phyloP scores from a whole-genome alignment of 2,888 invertebrate species.

The Scrobipalpa atriplicella region DNA sequence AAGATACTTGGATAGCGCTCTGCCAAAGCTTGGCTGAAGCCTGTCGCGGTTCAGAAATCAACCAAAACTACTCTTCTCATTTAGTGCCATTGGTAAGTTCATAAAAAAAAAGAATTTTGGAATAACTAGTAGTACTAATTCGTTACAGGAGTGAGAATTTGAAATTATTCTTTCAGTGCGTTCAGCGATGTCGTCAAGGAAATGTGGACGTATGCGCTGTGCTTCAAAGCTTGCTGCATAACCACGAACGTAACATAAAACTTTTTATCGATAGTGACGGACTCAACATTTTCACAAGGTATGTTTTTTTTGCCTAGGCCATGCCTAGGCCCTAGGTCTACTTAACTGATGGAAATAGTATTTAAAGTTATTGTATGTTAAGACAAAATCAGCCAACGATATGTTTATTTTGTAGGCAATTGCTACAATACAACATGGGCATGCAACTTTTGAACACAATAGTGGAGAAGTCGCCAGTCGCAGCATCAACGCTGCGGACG shows the following conservation, averaged over 20 bases:
- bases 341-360: not conserved
- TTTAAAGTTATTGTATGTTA: not conserved
- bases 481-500: slow-evolving; percentile 38
- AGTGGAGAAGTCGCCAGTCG: slow-evolving; percentile 47
- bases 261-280: slow-evolving; percentile 62
- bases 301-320: slow-evolving; percentile 23
- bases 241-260: slow-evolving; percentile 55
- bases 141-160: too few relatives aligned
- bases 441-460: slow-evolving; percentile 61
- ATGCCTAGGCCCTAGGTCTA: too few relatives aligned
- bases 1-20: slow-evolving; percentile 66
- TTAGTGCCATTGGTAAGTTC: slow-evolving; percentile 63
- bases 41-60: slow-evolving; percentile 53
- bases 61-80: slow-evolving; percentile 66
- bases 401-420: slow-evolving; percentile 44
- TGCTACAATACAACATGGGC: slow-evolving; percentile 52
- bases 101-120: too few relatives aligned
- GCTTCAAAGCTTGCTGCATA: slow-evolving; percentile 57
- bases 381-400: not conserved
- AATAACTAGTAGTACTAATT: too few relatives aligned
- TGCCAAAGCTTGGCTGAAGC: slow-evolving; percentile 64
- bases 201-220: slow-evolving; percentile 56
- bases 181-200: slow-evolving; percentile 53
- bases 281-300: slow-evolving; percentile 64
- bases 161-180: slow-evolving; percentile 51